phyloP scores from a whole-genome alignment of 2,113 vertebrate species.

The Numida meleagris region DNA sequence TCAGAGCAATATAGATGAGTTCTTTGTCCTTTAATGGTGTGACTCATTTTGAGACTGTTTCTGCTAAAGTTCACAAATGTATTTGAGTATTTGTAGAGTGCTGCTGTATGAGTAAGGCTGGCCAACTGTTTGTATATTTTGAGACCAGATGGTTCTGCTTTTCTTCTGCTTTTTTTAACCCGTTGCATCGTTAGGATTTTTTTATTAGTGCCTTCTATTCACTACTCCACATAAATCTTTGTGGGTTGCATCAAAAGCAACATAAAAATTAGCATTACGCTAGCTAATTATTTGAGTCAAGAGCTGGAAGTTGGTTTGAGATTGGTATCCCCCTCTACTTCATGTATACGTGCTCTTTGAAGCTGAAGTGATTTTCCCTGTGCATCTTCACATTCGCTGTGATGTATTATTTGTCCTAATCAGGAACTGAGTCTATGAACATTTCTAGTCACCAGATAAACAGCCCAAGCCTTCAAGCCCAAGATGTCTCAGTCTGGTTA shows the following conservation, averaged over 20 bases:
- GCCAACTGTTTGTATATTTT: background rate
- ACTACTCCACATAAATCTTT: background rate
- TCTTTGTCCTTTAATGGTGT: conserved; percentile 11
- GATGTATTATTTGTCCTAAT: background rate
- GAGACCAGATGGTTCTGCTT: conserved; percentile 22
- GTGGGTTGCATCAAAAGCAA: background rate
- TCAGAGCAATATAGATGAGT: background rate
- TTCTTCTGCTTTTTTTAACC: conserved; percentile 19
- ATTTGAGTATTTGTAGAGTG: conserved; percentile 14
- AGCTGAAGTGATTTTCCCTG: background rate
- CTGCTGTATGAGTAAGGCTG: conserved; percentile 2
- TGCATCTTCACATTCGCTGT: background rate
- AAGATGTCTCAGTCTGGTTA: background rate
- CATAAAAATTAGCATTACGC: background rate
- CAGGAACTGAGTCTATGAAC: background rate
- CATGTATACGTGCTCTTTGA: background rate
- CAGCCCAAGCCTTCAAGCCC: background rate
- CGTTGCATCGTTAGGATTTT: background rate
- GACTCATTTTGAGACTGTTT: conserved; percentile 41
- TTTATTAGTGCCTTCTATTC: background rate
- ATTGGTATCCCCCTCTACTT: background rate
- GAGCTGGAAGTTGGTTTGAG: background rate
- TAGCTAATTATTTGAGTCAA: background rate
- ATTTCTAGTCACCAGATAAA: background rate
- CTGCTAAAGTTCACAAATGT: conserved; percentile 25